Percentiles rank a stretch among this genome's conserved stretches.
These are phyloP conservation scores for Drosophila ambigua DNA, from an alignment of 1,140 invertebrate genomes.

Conservation along the genomic window DNA sequence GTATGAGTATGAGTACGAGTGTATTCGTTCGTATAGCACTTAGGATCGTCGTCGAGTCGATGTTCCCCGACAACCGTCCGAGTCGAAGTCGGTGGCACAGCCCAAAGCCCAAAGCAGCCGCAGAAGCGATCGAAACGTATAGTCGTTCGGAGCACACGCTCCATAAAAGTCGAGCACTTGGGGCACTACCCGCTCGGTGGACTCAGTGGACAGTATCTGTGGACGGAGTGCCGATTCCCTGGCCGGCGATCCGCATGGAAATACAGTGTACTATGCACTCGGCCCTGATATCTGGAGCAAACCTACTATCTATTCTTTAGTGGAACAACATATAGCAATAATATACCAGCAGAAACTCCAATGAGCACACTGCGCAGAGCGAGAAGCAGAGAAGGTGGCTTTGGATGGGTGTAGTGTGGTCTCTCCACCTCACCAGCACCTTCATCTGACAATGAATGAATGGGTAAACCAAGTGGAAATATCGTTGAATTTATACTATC, in stretches of 20 bases:
- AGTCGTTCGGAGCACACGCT: no score
- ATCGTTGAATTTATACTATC: slow-evolving; percentile 8
- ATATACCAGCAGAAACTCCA: slow-evolving; percentile 8
- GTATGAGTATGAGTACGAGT: not conserved
- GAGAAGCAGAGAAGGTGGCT: slow-evolving; percentile 9
- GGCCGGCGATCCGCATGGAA: slow-evolving; percentile 6
- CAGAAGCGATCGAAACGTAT: no score
- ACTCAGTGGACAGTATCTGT: not conserved
- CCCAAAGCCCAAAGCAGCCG: no score
- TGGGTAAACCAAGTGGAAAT: slow-evolving; percentile 10
- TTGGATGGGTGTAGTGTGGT: not conserved
- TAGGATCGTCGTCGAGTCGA: slow-evolving; percentile 18
- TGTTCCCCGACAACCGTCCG: no score
- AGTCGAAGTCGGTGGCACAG: no score
- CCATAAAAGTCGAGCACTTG: slow-evolving; percentile 20
- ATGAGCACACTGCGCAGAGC: slow-evolving; percentile 24
- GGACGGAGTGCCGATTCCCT: slow-evolving; percentile 21
- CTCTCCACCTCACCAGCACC: not conserved
- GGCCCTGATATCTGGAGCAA: slow-evolving; percentile 43
- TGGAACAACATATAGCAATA: slow-evolving; percentile 47
- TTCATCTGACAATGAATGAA: slow-evolving; percentile 47
- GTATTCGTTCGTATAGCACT: not conserved
- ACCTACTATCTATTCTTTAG: slow-evolving; percentile 72
- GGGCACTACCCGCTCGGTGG: not conserved
- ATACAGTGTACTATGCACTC: slow-evolving; percentile 65